Evolutionary conservation across 2,888 invertebrate species (phyloP).

Genomic region (Allygus modestus): DNA sequence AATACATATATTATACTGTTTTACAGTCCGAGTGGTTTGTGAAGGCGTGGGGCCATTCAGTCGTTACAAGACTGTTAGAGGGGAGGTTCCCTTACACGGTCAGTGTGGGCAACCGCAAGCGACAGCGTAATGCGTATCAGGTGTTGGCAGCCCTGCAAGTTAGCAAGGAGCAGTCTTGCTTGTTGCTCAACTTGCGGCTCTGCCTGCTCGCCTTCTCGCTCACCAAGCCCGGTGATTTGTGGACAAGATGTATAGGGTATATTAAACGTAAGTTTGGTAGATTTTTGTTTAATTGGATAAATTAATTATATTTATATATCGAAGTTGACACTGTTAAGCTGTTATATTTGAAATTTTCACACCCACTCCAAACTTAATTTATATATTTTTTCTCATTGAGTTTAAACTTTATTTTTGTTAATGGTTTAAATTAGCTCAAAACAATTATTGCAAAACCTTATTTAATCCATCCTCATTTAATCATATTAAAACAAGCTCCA

Average conservation of each 20-base stretch:
- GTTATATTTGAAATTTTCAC: too few relatives aligned
- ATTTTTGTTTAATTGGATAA: too few relatives aligned
- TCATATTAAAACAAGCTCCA: too few relatives aligned
- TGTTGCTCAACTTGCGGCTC: slow-evolving; percentile 45
- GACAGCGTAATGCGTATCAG: slow-evolving; percentile 53
- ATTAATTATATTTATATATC: too few relatives aligned
- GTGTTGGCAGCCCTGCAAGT: slow-evolving; percentile 45
- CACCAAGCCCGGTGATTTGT: slow-evolving; percentile 15
- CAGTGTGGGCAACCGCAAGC: slow-evolving; percentile 39
- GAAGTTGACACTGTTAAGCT: too few relatives aligned
- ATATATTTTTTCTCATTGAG: too few relatives aligned
- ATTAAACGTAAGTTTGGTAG: slow-evolving; percentile 27
- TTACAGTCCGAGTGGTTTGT: slow-evolving; percentile 68
- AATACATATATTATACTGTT: not conserved
- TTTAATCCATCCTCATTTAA: too few relatives aligned
- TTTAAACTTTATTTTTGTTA: too few relatives aligned
- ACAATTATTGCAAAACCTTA: too few relatives aligned
- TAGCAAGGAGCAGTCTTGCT: slow-evolving; percentile 44
- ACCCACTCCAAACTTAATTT: too few relatives aligned
- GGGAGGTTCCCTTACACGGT: slow-evolving; percentile 68
- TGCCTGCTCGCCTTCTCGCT: slow-evolving; percentile 55
- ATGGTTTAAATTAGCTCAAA: too few relatives aligned
- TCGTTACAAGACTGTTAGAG: slow-evolving; percentile 65
- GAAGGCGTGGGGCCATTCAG: slow-evolving; percentile 62
- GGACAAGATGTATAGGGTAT: slow-evolving; percentile 30